Percentiles rank a stretch among this genome's conserved stretches.
phyloP scores from a whole-genome alignment of 2,113 vertebrate genomes.

The Petrocephalus zakoni region DNA sequence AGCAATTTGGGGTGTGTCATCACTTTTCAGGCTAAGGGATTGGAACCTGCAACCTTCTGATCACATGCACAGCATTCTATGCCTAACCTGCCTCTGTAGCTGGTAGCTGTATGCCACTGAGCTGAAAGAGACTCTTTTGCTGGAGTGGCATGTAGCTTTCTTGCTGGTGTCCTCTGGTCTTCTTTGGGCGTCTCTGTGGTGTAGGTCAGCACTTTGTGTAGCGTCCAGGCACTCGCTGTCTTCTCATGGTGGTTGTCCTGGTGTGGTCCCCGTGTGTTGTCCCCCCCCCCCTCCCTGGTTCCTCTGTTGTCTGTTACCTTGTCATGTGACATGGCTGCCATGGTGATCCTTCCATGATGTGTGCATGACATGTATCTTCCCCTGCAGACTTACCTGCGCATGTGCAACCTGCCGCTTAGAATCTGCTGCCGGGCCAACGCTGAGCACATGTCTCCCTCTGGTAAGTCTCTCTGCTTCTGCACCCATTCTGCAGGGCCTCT shows the following conservation, averaged over 20 bases:
- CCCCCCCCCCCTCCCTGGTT: too few species aligned
- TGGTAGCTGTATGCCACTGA: too few species aligned
- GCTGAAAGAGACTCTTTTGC: not conserved
- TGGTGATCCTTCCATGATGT: not conserved
- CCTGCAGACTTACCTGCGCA: slow-evolving; percentile 70
- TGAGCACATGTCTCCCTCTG: slow-evolving; percentile 20
- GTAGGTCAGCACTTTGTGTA: too few species aligned
- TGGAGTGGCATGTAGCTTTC: not conserved
- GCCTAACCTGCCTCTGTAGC: too few species aligned
- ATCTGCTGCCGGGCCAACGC: slow-evolving; percentile 38
- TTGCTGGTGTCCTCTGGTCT: not conserved
- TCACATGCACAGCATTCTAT: too few species aligned
- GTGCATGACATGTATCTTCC: slow-evolving; percentile 10
- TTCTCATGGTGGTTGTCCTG: too few species aligned
- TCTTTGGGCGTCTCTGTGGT: not conserved
- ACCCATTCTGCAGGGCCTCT: not conserved
- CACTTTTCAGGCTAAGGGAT: too few species aligned
- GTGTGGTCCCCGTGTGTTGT: too few species aligned
- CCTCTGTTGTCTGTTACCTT: too few species aligned
- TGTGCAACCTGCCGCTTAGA: slow-evolving; percentile 73
- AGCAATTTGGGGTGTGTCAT: too few species aligned
- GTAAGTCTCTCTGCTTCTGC: not conserved
- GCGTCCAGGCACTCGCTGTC: too few species aligned
- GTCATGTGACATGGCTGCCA: not conserved
- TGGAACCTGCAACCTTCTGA: too few species aligned